Percentiles rank a stretch among this genome's conserved stretches.
These are phyloP conservation scores for Habrosyne pyritoides DNA, from an alignment of 2,888 invertebrate genomes.

Conservation along the genomic window DNA sequence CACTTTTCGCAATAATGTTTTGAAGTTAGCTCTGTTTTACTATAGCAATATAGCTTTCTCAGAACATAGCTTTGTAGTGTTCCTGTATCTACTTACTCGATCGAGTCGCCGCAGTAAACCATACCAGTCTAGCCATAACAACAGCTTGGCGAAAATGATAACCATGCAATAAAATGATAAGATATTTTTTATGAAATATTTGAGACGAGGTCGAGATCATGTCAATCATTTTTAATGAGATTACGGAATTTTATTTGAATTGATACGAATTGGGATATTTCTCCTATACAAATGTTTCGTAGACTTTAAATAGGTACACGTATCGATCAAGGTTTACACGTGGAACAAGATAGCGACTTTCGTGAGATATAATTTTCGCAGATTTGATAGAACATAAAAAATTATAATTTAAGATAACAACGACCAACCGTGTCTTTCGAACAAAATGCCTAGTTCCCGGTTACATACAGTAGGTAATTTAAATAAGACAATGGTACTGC, in stretches of 20 bases:
- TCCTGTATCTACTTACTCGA: too few relatives aligned
- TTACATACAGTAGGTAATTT: too few relatives aligned
- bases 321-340: not conserved
- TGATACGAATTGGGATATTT: not conserved
- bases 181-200: slow-evolving; percentile 4
- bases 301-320: not conserved
- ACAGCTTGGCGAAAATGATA: not conserved
- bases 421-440: not conserved
- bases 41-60: too few relatives aligned
- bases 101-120: too few relatives aligned
- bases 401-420: not conserved
- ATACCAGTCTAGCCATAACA: not conserved
- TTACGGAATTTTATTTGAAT: not conserved
- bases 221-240: not conserved
- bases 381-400: too few relatives aligned
- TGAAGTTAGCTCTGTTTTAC: too few relatives aligned
- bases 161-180: not conserved
- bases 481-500: not conserved
- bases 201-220: slow-evolving; percentile 6
- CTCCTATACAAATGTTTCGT: not conserved
- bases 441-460: too few relatives aligned
- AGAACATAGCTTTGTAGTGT: too few relatives aligned
- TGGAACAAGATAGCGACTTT: not conserved
- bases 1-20: too few relatives aligned
- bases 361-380: too few relatives aligned